Evolutionary conservation across 2,113 vertebrate genomes (phyloP).

Genomic region (Tamias sibiricus): DNA sequence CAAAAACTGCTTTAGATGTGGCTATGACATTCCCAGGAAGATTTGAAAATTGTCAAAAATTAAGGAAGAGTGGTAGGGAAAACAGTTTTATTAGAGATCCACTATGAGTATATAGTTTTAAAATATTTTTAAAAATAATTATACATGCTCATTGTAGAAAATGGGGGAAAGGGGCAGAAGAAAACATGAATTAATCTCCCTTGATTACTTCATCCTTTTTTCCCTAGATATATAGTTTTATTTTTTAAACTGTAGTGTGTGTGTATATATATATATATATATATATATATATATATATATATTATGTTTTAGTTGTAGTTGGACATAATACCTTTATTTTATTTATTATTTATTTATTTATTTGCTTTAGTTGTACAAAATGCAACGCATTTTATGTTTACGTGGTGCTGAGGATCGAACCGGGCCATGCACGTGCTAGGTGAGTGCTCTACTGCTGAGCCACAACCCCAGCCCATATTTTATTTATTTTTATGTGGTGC

Average conservation of each 20-base stretch:
- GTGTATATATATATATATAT: too few species aligned
- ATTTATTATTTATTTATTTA: too few species aligned
- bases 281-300: too few species aligned
- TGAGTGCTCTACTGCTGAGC: too few species aligned
- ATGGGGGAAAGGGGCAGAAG: background rate
- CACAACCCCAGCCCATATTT: too few species aligned
- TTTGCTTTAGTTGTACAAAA: too few species aligned
- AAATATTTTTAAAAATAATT: background rate
- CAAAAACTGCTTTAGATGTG: background rate
- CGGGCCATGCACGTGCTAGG: too few species aligned
- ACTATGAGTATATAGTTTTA: background rate
- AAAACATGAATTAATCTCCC: background rate
- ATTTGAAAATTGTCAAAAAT: slow-evolving; percentile 42
- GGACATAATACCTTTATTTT: too few species aligned
- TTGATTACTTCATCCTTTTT: background rate
- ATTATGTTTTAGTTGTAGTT: too few species aligned
- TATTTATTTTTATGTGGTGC: too few species aligned
- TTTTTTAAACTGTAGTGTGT: background rate
- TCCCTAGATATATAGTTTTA: background rate
- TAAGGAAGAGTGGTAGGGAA: background rate
- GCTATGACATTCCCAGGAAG: background rate
- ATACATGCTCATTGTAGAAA: slow-evolving; percentile 39
- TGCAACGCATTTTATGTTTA: too few species aligned
- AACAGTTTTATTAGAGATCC: slow-evolving; percentile 15
- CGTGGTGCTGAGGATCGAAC: too few species aligned